These are phyloP conservation scores for Rhodeus uyekii DNA, from an alignment of 2,797 vertebrate species.

Conservation along the genomic window DNA sequence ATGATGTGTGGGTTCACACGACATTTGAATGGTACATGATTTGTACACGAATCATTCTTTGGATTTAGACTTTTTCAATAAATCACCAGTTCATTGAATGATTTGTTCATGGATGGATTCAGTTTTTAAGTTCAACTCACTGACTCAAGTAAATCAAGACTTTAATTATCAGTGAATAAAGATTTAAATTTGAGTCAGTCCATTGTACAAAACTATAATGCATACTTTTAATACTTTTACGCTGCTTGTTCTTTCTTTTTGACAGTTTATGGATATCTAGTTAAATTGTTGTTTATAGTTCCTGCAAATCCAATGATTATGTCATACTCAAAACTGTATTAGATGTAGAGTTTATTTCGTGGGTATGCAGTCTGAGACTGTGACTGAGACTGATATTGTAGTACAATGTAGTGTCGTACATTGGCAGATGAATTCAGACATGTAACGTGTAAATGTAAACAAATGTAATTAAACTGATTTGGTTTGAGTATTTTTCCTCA, in stretches of 20 bases:
- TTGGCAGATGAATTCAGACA: not conserved
- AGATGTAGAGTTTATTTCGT: not conserved
- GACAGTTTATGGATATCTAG: not conserved
- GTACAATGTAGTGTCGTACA: not conserved
- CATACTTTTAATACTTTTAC: not conserved
- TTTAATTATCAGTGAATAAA: not conserved
- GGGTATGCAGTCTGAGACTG: not conserved
- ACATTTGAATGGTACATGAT: not conserved
- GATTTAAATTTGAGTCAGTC: not conserved
- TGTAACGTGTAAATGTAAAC: not conserved
- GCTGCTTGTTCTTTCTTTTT: not conserved
- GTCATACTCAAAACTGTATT: not conserved
- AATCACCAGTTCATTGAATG: not conserved
- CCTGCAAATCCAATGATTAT: not conserved
- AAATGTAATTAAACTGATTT: not conserved
- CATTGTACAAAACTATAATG: not conserved
- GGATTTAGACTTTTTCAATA: not conserved
- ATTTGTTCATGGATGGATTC: not conserved
- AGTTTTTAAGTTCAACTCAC: not conserved
- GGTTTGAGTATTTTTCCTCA: not conserved
- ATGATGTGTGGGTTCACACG: no score
- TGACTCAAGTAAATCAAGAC: not conserved
- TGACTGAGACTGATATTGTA: not conserved
- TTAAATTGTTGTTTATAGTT: no score
- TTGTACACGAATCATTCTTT: not conserved